A percentile compares a stretch with the other conserved stretches of the same genome.
These are phyloP conservation scores for Alauda arvensis DNA, from an alignment of 2,797 vertebrate species.

Conservation along the genomic window DNA sequence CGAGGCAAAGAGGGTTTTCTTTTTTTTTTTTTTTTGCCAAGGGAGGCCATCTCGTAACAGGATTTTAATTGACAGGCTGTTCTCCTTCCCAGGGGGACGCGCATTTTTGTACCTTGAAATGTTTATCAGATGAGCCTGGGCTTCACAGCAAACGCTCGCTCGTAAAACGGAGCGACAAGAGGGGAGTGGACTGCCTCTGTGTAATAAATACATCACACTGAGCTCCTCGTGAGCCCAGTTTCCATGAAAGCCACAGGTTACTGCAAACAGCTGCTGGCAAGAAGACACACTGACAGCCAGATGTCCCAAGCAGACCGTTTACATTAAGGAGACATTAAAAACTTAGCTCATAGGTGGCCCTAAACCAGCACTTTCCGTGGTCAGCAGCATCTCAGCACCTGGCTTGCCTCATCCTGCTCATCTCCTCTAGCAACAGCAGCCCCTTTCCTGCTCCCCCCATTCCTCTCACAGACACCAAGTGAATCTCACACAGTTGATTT, in stretches of 20 bases:
- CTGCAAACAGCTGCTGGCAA: constrained; percentile 66
- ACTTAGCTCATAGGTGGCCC: constrained; percentile 70
- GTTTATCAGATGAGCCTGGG: constrained; percentile 51
- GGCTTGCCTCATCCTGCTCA: constrained; percentile 22
- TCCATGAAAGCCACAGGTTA: constrained; percentile 67
- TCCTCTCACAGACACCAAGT: not conserved
- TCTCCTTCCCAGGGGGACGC: constrained; percentile 29
- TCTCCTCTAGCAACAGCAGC: constrained; percentile 31
- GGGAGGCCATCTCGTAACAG: not conserved
- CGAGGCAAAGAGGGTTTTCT: not conserved
- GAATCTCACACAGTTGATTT: constrained; percentile 14
- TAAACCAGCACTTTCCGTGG: constrained; percentile 60
- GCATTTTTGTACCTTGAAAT: constrained; percentile 57
- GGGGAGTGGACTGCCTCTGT: constrained; percentile 40
- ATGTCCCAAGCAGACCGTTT: constrained; percentile 67
- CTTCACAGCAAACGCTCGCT: constrained; percentile 1
- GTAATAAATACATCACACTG: constrained; percentile 66
- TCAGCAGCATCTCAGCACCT: constrained; percentile 59
- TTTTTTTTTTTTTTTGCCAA: not conserved
- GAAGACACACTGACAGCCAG: constrained; percentile 67
- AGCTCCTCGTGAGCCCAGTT: constrained; percentile 59
- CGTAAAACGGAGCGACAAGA: constrained; percentile 61
- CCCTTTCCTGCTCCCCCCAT: not conserved
- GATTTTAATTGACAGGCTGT: constrained; percentile 23
- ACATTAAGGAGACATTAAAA: constrained; percentile 67